Conservation (phyloP, 2,888 invertebrate species). For the Spodoptera littoralis region DNA sequence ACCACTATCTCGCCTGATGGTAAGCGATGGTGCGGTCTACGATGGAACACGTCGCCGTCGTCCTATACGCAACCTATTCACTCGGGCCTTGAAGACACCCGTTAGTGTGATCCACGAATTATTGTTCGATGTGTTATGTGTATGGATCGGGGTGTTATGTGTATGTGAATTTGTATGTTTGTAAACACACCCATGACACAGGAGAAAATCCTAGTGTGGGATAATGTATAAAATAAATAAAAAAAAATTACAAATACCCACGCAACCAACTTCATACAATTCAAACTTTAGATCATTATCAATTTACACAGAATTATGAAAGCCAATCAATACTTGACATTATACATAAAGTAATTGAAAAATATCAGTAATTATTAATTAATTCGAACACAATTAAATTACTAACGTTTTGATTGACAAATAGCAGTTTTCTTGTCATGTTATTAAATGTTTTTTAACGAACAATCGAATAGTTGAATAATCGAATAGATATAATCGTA, state of each 20-base stretch:
- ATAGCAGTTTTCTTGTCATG: constrained; percentile 57
- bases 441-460: constrained; percentile 56
- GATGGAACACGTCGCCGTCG: too few species aligned
- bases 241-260: constrained; percentile 21
- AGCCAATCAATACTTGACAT: constrained; percentile 51
- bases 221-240: too few species aligned
- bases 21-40: too few species aligned
- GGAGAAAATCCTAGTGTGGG: too few species aligned
- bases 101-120: too few species aligned
- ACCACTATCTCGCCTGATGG: too few species aligned
- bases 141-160: too few species aligned
- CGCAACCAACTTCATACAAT: constrained; percentile 47
- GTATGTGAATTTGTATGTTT: too few species aligned
- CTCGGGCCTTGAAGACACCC: too few species aligned
- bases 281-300: constrained; percentile 50
- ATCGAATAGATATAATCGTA: constrained; percentile 39
- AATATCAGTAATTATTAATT: constrained; percentile 39
- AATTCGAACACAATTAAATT: constrained; percentile 55
- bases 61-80: too few species aligned
- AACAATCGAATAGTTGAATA: constrained; percentile 47
- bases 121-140: too few species aligned
- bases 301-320: constrained; percentile 50
- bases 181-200: too few species aligned
- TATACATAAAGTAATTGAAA: constrained; percentile 36
- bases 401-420: constrained; percentile 44